phyloP scores from a whole-genome alignment of 2,113 vertebrate species.

The Sylvilagus bachmani region DNA sequence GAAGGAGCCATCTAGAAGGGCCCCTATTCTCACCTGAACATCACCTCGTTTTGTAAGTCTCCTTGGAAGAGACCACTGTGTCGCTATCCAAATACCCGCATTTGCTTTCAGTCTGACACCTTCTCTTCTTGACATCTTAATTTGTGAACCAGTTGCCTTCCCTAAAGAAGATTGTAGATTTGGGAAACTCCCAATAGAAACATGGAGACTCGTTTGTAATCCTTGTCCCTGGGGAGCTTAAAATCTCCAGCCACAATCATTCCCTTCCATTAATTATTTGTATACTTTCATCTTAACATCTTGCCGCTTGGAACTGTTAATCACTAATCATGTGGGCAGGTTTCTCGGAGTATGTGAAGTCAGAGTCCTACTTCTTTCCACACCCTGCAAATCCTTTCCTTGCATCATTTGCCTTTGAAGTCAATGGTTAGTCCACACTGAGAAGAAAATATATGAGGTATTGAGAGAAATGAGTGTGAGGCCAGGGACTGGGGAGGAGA shows the following conservation, averaged over 20 bases:
- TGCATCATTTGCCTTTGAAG: conserved; percentile 81
- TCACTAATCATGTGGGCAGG: conserved; percentile 71
- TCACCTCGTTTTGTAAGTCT: neutral
- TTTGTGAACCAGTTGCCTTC: neutral
- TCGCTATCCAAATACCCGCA: neutral
- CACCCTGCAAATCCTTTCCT: conserved; percentile 81
- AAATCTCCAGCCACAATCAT: conserved; percentile 21
- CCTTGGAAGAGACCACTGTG: neutral
- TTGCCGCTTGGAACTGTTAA: conserved; percentile 76
- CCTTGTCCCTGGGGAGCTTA: conserved; percentile 20
- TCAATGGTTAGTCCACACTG: conserved; percentile 74
- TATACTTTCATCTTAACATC: conserved; percentile 78
- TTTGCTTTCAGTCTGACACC: neutral
- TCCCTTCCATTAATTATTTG: conserved; percentile 70
- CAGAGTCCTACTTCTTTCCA: conserved; percentile 79
- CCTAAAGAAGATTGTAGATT: neutral
- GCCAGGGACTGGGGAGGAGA: conserved; percentile 71
- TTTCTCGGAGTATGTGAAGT: conserved; percentile 69
- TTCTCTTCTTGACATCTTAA: conserved; percentile 10
- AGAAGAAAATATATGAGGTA: conserved; percentile 86
- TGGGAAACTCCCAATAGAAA: neutral
- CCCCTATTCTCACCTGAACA: neutral
- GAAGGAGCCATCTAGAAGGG: neutral
- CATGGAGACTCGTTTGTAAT: neutral
- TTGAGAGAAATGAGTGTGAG: conserved; percentile 82